Evolutionary conservation across 2,797 vertebrate genomes (phyloP), one percentile per base, ranked within the genome.

Genomic region (Oophaga sylvatica): DNA sequence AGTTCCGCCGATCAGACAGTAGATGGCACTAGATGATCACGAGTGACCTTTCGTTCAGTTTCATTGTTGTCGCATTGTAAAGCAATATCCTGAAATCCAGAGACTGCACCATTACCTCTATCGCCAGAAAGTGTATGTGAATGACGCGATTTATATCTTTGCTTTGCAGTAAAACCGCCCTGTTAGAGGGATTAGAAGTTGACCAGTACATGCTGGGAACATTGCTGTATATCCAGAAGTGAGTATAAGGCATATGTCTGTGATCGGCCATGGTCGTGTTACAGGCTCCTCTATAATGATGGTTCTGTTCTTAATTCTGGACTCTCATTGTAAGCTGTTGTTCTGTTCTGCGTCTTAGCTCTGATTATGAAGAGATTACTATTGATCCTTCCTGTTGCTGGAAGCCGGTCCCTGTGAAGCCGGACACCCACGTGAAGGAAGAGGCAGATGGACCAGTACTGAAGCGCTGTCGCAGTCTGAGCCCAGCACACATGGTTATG

Each of bases 161-260:
- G 8, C 41, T 77, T 73, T 26, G 10, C 93, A 99, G 98, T 95
- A 99, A 99, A 93, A 98, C 97, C 0, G 98, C 98, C 13, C 90
- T 99, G 90, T 93, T 99, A 73, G 98, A 99, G 88, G 97, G 98
- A 2, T 94, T 99, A 87, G 97, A 99, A 91, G 97, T 99, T 78
- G 98, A 99, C 92, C 98, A 99, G 93, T 99, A 99, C 93, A 98
- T 99, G 97, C 93, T 98, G 78, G 98, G 97, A 71, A 97, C 98
- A 60, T 95, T 99, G 19, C 96, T 97, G 91, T 97, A 98, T 92
- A 99, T 99, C 88, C 97, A 98, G 88, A 98, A 97, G 98, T 99
- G 90, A 95, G 96, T 82, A 22, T 80, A 31, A 41, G 41, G 48
- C 68, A 41, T 56, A 22, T 53, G 1, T 26, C 6, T 3, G n/a